Evolutionary conservation across 1,140 invertebrate genomes (phyloP).

Genomic region (Drosophila sp.): DNA sequence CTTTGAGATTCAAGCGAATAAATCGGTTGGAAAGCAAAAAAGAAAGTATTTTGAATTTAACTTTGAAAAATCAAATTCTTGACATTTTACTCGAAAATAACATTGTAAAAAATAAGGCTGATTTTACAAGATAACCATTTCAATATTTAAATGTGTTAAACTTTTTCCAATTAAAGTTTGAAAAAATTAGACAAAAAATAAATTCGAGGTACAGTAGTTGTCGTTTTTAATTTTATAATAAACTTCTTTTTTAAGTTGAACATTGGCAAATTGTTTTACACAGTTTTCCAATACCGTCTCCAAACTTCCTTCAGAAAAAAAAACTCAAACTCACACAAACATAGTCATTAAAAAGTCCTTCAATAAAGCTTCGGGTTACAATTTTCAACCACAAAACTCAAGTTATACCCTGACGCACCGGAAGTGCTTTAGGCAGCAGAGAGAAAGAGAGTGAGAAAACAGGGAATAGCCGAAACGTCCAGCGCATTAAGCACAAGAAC

Average conservation of each 20-base stretch:
- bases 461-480: constrained; percentile 36
- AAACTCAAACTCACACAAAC: constrained; percentile 60
- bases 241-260: background rate
- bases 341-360: constrained; percentile 77
- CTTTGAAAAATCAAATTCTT: no score
- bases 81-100: no score
- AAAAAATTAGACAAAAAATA: no score
- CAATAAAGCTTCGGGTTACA: constrained; percentile 70
- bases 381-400: constrained; percentile 66
- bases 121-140: no score
- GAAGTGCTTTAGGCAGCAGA: constrained; percentile 41
- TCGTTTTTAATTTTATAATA: background rate
- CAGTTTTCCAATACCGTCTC: background rate
- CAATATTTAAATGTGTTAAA: no score
- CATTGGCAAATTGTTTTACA: background rate
- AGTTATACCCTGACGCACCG: constrained; percentile 52
- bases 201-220: background rate
- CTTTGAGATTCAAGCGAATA: no score
- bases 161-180: no score
- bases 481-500: constrained; percentile 69
- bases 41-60: no score
- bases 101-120: no score
- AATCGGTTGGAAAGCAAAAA: no score
- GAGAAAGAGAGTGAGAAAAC: background rate
- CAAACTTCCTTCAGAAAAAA: constrained; percentile 31